These are phyloP conservation scores for Tetragonula carbonaria DNA, from an alignment of 2,888 invertebrate species.

Conservation along the genomic window DNA sequence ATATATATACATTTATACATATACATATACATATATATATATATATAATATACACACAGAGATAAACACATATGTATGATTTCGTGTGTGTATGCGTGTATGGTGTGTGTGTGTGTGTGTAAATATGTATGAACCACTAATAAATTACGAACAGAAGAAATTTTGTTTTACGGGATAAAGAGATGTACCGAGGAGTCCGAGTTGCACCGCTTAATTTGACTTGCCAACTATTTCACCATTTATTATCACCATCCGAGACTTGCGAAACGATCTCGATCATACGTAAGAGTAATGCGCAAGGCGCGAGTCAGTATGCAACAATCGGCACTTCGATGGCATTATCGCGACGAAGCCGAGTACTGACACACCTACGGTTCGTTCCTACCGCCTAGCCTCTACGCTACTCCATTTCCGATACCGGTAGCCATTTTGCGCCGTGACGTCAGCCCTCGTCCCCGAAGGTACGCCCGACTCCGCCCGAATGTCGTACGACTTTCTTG, in stretches of 20 bases:
- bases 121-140: not conserved
- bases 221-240: constrained; percentile 38
- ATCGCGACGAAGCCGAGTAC: constrained; percentile 74
- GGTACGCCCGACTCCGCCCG: constrained; percentile 68
- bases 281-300: constrained; percentile 52
- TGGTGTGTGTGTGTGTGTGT: not conserved
- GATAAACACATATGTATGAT: no score
- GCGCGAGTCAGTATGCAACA: constrained; percentile 55
- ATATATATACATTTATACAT: no score
- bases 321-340: constrained; percentile 69
- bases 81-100: no score
- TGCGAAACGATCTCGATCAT: constrained; percentile 57
- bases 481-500: constrained; percentile 37
- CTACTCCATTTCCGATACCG: constrained; percentile 88
- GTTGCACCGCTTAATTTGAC: constrained; percentile 36
- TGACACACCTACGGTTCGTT: constrained; percentile 91
- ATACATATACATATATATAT: no score
- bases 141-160: not conserved
- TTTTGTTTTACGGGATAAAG: constrained; percentile 3
- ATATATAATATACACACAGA: no score
- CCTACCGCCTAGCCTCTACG: constrained; percentile 88
- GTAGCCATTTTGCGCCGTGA: constrained; percentile 91
- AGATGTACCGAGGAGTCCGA: constrained; percentile 7
- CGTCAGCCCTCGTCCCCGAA: constrained; percentile 85
- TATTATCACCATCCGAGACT: constrained; percentile 59